Conservation (phyloP, 2,113 vertebrate species). For the Dipodomys stephensi region DNA sequence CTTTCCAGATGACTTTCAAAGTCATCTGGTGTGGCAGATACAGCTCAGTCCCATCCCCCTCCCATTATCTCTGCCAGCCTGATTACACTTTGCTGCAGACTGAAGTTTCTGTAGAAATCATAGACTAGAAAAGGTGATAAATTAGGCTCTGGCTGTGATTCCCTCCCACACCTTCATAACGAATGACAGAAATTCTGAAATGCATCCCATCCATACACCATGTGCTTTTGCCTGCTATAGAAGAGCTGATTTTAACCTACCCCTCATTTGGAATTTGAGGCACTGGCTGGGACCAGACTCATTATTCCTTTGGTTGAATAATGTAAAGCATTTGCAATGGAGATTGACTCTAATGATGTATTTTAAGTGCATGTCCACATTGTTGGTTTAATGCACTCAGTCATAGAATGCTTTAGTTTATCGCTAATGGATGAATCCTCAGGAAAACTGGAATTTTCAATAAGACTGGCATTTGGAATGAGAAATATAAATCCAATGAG, state of each 20-base stretch:
- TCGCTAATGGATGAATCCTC: constrained; percentile 87
- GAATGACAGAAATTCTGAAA: constrained; percentile 46
- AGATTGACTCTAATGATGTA: constrained; percentile 84
- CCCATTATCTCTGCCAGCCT: constrained; percentile 19
- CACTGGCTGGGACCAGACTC: constrained; percentile 38
- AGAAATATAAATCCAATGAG: constrained; percentile 87
- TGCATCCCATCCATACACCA: background rate
- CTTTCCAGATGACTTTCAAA: constrained; percentile 26
- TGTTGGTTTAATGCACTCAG: constrained; percentile 81
- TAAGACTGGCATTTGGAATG: constrained; percentile 85
- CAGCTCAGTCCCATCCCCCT: background rate
- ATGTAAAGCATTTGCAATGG: constrained; percentile 85
- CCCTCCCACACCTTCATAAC: constrained; percentile 18
- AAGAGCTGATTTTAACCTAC: constrained; percentile 63
- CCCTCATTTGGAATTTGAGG: constrained; percentile 61
- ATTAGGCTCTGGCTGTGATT: constrained; percentile 32
- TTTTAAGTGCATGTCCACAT: constrained; percentile 82
- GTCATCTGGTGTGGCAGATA: background rate
- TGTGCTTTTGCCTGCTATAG: constrained; percentile 34
- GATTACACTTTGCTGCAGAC: background rate
- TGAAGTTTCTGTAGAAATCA: background rate
- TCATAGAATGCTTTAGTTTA: constrained; percentile 87
- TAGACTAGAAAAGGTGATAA: constrained; percentile 39
- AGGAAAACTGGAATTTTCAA: constrained; percentile 85
- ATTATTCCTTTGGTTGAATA: constrained; percentile 75